phyloP scores from a whole-genome alignment of 2,113 vertebrate species.

The Chaetorhynchus papuensis region DNA sequence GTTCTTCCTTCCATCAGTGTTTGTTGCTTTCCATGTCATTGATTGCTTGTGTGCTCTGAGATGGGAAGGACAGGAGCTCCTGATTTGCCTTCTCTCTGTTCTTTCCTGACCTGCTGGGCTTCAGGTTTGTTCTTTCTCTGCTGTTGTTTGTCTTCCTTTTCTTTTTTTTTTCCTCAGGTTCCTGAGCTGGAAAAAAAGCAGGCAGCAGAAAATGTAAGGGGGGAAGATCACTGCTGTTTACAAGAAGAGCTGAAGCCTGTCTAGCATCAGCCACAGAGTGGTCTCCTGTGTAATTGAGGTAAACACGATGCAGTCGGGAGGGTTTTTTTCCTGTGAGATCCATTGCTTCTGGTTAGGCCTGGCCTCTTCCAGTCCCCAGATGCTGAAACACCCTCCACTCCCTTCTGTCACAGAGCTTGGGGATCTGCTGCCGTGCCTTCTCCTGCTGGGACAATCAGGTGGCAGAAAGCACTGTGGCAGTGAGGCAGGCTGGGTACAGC shows the following conservation, averaged over 20 bases:
- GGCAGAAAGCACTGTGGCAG: neutral
- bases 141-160: neutral
- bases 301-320: fast-evolving
- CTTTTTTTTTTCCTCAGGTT: neutral
- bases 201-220: neutral
- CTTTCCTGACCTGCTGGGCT: neutral
- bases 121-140: neutral
- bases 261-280: neutral
- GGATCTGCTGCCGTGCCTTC: neutral
- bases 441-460: neutral
- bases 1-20: neutral
- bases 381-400: neutral
- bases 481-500: neutral
- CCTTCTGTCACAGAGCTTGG: neutral
- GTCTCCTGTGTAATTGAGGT: neutral
- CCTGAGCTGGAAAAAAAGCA: neutral
- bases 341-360: neutral
- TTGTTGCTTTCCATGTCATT: neutral
- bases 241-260: neutral
- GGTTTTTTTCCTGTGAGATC: neutral
- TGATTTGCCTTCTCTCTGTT: neutral
- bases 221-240: neutral
- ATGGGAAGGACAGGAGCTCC: neutral
- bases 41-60: neutral
- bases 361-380: neutral